phyloP scores from a whole-genome alignment of 35 echinoderm and acorn worm species.

The Patiria miniata region DNA sequence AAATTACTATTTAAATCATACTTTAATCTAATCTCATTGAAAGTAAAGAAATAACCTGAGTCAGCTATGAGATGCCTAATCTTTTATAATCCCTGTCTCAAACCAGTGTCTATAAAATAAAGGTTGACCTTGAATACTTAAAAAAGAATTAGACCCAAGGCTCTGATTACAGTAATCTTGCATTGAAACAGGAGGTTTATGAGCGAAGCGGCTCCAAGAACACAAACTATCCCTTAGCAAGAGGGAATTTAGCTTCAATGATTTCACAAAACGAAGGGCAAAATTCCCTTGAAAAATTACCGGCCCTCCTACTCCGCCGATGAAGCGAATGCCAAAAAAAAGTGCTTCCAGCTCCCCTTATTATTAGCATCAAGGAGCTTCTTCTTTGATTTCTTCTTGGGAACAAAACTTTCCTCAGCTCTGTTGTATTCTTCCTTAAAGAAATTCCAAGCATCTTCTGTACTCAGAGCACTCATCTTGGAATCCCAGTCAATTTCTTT shows the following conservation, averaged over 20 bases:
- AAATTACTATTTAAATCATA: no score
- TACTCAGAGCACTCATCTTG: neutral
- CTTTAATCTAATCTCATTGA: neutral
- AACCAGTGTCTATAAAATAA: neutral
- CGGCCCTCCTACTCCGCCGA: neutral
- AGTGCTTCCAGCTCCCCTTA: neutral
- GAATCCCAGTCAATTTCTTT: neutral
- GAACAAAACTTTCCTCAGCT: neutral
- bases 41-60: neutral
- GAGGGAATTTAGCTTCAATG: neutral
- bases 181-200: neutral
- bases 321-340: neutral
- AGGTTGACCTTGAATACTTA: neutral
- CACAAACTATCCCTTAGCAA: neutral
- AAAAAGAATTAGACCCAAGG: neutral
- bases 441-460: conserved; percentile 6
- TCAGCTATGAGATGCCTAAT: neutral
- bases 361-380: neutral
- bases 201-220: neutral
- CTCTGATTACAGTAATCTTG: neutral
- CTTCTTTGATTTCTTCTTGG: neutral
- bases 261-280: neutral
- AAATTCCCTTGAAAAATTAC: neutral
- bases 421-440: neutral
- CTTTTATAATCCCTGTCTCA: neutral